Evolutionary conservation across 2,113 vertebrate genomes (phyloP), one percentile per base, ranked within the genome.

Genomic region (Octodon degus): DNA sequence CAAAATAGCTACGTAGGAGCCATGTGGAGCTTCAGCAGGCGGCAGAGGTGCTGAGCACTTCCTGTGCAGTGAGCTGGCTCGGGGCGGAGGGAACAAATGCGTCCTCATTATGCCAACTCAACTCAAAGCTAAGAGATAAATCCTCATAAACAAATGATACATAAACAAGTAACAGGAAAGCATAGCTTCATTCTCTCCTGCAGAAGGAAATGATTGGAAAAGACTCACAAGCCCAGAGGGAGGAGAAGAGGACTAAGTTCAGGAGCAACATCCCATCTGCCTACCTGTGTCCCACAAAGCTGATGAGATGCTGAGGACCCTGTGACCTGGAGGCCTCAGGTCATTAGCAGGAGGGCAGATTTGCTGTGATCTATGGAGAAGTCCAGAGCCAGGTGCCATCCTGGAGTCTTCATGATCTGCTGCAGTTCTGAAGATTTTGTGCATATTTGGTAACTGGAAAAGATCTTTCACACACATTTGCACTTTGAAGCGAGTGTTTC

Each of bases 61-160:
- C 82, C n/a, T 37, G 86, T 63, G 25, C 47, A 67, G 30, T 34
- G 30, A 72, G 53, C 53, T 13, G 25, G 4, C 22, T 58, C 24
- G 2, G 20, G 30, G 5, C 9, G 22, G 32, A 4, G 40, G 16
- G 1, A 32, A 20, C 22, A 47, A 0, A 27, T 2, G 25, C 3
- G 10, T 65, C 17, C 43, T 30, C 0, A 1, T 40, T 11, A 10
- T 50, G 25, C 86, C n/a, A 43, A n/a, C 37, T 60, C 27, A 40
- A 19, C 43, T 43, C 43, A 5, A 43, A 43, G 43, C 43, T 43
- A n/a, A n/a, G n/a, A n/a, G n/a, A n/a, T n/a, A n/a, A n/a, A n/a
- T n/a, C n/a, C n/a, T n/a, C n/a, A n/a, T n/a, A n/a, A n/a, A n/a
- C n/a, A n/a, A n/a, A n/a, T n/a, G n/a, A n/a, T n/a, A n/a, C n/a